Conservation (phyloP, 2,888 invertebrate genomes). For the Sturmia bella region DNA sequence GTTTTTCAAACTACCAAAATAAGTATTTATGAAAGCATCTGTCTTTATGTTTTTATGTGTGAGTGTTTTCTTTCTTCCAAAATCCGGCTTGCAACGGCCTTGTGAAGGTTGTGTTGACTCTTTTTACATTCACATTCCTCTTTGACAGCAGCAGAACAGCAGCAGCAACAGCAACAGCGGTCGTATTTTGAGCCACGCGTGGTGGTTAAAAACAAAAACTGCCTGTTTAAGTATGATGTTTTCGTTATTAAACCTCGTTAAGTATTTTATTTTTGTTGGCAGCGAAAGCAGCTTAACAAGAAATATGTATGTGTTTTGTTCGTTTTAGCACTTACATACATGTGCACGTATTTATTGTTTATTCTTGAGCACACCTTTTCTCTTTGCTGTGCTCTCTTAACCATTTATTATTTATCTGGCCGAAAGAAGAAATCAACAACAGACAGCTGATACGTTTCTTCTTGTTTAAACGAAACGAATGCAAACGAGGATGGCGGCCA, state of each 20-base stretch:
- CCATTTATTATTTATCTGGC: neutral
- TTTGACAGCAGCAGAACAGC: conserved; percentile 15
- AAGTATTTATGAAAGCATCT: conserved; percentile 36
- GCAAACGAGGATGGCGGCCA: neutral
- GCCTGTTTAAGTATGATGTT: conserved; percentile 37
- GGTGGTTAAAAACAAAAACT: conserved; percentile 47
- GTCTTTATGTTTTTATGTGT: conserved; percentile 50
- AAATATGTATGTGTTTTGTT: conserved; percentile 52
- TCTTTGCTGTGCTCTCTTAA: conserved; percentile 38
- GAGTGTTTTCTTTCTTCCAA: conserved; percentile 45
- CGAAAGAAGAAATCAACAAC: conserved; percentile 39
- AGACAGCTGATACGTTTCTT: conserved; percentile 54
- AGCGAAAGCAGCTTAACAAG: conserved; percentile 65
- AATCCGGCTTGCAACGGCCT: conserved; percentile 81
- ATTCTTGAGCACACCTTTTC: conserved; percentile 35
- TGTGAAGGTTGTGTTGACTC: conserved; percentile 81
- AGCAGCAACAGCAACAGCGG: conserved; percentile 3
- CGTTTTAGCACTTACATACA: conserved; percentile 10
- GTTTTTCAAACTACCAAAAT: conserved; percentile 24
- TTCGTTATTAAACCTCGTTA: conserved; percentile 60
- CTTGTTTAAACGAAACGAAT: conserved; percentile 20
- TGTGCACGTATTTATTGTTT: conserved; percentile 40
- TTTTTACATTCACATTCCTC: conserved; percentile 70
- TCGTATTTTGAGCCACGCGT: conserved; percentile 58
- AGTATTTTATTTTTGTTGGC: conserved; percentile 48